Evolutionary conservation across 92 coral and sea anemone genomes (phyloP).

Genomic region (Isaurus tuberculatus): DNA sequence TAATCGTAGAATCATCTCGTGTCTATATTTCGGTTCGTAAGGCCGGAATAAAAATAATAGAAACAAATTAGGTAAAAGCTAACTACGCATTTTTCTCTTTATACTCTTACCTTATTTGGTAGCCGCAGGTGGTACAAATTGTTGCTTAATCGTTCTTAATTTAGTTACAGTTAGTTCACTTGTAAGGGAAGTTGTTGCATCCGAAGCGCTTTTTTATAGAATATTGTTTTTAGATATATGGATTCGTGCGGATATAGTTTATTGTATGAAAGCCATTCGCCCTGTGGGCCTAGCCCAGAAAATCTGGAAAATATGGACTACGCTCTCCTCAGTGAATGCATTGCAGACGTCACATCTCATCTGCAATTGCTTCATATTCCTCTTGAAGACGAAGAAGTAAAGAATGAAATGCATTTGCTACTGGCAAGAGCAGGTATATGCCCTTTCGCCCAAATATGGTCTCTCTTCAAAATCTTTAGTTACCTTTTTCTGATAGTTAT

Average conservation of each 20-base stretch:
- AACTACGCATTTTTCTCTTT: neutral
- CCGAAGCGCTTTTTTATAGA: neutral
- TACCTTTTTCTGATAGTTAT: neutral
- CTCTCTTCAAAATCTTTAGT: neutral
- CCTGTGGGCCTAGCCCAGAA: slow-evolving; percentile 34
- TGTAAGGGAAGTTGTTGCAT: neutral
- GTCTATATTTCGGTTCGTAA: neutral
- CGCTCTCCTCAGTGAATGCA: slow-evolving; percentile 10
- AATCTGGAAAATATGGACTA: slow-evolving; percentile 5
- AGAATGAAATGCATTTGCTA: slow-evolving; percentile 18
- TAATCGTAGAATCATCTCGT: slow-evolving; percentile 1
- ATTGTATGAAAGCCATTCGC: slow-evolving; percentile 12
- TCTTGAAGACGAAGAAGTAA: slow-evolving; percentile 12
- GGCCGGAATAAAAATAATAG: neutral
- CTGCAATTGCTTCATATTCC: neutral
- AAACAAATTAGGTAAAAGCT: neutral
- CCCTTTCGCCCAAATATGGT: neutral
- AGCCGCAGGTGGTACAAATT: slow-evolving; percentile 5
- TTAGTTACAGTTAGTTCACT: neutral
- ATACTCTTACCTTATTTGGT: neutral
- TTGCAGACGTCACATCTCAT: slow-evolving; percentile 14
- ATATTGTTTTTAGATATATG: neutral
- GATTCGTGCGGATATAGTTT: slow-evolving; percentile 18
- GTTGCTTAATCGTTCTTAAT: slow-evolving; percentile 14
- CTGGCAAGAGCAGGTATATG: slow-evolving; percentile 29